Conservation (phyloP, 2,797 vertebrate species). For the Synaphobranchus kaupii region DNA sequence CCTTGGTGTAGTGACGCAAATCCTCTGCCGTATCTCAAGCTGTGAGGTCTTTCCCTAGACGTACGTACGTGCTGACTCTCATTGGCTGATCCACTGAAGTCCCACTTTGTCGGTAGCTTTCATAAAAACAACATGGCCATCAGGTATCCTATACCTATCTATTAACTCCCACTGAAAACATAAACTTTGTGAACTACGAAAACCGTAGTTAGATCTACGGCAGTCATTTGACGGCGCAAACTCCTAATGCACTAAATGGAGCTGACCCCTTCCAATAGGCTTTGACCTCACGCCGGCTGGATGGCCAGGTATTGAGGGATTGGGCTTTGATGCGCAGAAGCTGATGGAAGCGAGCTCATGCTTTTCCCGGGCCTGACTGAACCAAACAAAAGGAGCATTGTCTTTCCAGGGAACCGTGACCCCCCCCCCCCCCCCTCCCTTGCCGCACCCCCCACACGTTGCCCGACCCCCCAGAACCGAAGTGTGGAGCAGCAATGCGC, state of each 20-base stretch:
- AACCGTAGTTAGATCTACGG: neutral
- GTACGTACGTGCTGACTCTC: neutral
- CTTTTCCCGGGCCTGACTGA: slow-evolving; percentile 24
- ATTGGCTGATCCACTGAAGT: neutral
- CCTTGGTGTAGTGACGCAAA: neutral
- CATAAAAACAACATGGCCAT: neutral
- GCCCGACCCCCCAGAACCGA: slow-evolving; percentile 37
- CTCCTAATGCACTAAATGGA: neutral
- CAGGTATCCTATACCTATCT: neutral
- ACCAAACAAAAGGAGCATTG: slow-evolving; percentile 51
- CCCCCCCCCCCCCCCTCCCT: slow-evolving; percentile 5
- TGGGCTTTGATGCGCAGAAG: neutral
- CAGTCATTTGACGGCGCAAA: neutral
- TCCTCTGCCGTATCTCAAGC: neutral
- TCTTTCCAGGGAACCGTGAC: slow-evolving; percentile 13
- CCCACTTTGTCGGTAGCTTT: neutral
- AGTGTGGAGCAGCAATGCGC: too few species aligned
- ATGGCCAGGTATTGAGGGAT: slow-evolving; percentile 4
- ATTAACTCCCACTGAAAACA: neutral
- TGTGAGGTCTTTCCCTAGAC: neutral
- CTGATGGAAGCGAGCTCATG: neutral
- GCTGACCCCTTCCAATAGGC: neutral
- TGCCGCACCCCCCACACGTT: too few species aligned
- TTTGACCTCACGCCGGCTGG: neutral
- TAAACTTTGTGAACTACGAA: neutral